Evolutionary conservation across 2,113 vertebrate genomes (phyloP).

Genomic region (Cariama cristata): DNA sequence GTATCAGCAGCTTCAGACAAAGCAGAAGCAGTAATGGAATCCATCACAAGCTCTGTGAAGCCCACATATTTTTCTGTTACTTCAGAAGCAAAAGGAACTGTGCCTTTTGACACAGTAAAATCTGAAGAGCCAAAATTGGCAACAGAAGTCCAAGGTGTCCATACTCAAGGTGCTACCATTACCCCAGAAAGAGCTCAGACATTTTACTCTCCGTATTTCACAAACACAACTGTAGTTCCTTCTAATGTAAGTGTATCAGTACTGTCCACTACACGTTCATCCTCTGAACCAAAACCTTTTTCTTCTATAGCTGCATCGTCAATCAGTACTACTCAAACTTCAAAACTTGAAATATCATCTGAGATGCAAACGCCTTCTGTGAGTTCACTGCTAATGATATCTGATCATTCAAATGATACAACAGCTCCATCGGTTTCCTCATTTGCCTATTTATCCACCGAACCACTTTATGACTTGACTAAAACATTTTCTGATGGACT

Average conservation of each 20-base stretch:
- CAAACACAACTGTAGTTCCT: neutral
- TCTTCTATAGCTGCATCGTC: neutral
- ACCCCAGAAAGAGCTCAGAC: neutral
- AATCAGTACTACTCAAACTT: neutral
- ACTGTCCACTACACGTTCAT: neutral
- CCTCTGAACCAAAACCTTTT: neutral
- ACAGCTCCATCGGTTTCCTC: neutral
- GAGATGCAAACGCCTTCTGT: neutral
- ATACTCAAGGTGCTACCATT: neutral
- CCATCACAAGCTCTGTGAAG: neutral
- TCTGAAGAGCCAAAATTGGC: neutral
- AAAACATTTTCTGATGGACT: conserved; percentile 20
- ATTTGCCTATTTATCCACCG: neutral
- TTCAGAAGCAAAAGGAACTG: neutral
- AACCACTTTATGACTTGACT: conserved; percentile 14
- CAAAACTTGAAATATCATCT: neutral
- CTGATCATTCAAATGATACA: conserved; percentile 41
- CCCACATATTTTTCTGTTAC: neutral
- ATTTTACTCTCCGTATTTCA: neutral
- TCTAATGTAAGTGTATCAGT: neutral
- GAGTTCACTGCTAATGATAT: neutral
- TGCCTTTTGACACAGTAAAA: neutral
- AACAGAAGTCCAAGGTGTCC: neutral
- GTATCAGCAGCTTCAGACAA: neutral
- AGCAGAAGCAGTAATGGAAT: neutral